phyloP scores from a whole-genome alignment of 2,797 vertebrate species.

The Pempheris klunzingeri region DNA sequence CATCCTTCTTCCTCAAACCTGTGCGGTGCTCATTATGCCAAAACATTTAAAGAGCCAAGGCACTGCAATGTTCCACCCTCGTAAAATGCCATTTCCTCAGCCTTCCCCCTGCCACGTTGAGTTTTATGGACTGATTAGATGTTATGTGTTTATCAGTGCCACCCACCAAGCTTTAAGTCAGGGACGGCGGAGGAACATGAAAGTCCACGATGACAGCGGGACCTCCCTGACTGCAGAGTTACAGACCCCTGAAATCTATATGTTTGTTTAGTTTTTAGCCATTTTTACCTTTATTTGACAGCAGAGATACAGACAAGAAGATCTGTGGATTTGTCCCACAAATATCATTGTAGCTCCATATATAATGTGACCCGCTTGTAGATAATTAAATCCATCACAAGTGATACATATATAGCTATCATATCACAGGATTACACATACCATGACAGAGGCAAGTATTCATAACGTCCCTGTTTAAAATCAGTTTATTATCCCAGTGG shows the following conservation, averaged over 20 bases:
- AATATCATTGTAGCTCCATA: background rate
- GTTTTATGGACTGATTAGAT: constrained; percentile 13
- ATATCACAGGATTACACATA: too few species aligned
- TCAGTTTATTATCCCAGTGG: background rate
- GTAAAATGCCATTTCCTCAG: background rate
- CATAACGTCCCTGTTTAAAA: background rate
- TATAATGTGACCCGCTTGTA: background rate
- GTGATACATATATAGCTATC: too few species aligned
- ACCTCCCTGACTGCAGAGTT: background rate
- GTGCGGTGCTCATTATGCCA: background rate
- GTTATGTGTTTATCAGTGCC: constrained; percentile 28
- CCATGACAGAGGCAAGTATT: too few species aligned
- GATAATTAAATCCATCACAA: background rate
- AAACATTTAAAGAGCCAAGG: background rate
- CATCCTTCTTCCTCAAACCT: background rate
- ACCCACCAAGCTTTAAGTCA: constrained; percentile 4
- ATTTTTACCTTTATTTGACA: background rate
- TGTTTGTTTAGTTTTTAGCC: too few species aligned
- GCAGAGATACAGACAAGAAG: background rate
- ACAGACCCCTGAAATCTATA: background rate
- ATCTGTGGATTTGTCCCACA: too few species aligned
- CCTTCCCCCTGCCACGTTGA: background rate
- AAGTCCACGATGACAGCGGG: background rate
- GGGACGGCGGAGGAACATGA: background rate
- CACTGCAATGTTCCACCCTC: background rate